Evolutionary conservation across 2,113 vertebrate genomes (phyloP), one percentile per base, ranked within the genome.

Genomic region (Empidonax traillii): DNA sequence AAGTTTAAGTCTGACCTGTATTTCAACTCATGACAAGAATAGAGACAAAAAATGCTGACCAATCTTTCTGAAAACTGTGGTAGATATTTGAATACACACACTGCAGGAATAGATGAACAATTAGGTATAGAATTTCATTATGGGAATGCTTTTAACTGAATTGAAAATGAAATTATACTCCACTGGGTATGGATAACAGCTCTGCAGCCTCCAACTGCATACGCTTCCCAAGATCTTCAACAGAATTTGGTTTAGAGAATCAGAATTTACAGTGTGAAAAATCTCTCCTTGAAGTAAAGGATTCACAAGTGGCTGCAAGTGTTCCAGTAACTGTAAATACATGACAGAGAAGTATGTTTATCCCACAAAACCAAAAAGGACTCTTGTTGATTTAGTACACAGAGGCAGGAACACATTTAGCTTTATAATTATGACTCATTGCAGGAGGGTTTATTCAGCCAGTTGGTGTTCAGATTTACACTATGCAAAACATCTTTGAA

Each of bases 321-420:
- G 28, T 81, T 92, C 52, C 44, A 59, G 68, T 3, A 2, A 89
- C 12, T 78, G 66, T 56, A 94, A 95, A 93, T 77, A 69, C 19
- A 72, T 2, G 43, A 44, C 63, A 87, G n/a, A 87, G 52, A 76
- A 89, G 66, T 68, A 78, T 49, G 53, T 87, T 95, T 96, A 93
- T 73, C 37, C 61, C 77, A 49, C 61, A 75, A 43, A 96, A 87
- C 63, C 33, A 41, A 73, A 92, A 92, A 78, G 46, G 76, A 78
- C 44, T 58, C 41, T 30, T 82, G 65, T 66, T 75, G 86, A 65
- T 75, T 89, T 63, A 93, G 41, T 51, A 73, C 25, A 68, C 61
- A 79, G 77, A 82, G 22, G 46, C 66, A 96, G 86, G 88, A 88
- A 93, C 41, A 62, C 56, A 47, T 82, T 85, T 37, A 93, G 69